A percentile compares a stretch with the other conserved stretches of the same genome.
Conservation (phyloP, 2,113 vertebrate species). For the Tragelaphus buxtoni region DNA sequence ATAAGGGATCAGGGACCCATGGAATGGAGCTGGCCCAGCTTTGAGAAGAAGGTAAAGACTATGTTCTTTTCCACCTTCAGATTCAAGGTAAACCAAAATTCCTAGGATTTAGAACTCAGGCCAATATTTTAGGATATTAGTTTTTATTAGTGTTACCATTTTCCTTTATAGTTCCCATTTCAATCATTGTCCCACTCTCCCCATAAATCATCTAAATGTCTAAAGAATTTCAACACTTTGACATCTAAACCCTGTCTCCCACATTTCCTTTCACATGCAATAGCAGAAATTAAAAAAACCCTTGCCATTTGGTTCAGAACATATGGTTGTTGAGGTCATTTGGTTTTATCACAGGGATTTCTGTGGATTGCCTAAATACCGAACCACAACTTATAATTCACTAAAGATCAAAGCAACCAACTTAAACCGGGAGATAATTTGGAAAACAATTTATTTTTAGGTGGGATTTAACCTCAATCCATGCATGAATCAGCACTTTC, state of each 20-base stretch:
- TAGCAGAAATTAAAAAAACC: not conserved
- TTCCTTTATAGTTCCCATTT: not conserved
- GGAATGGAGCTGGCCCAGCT: not conserved
- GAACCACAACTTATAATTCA: not conserved
- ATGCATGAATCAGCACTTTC: not conserved
- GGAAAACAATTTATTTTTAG: constrained; percentile 35
- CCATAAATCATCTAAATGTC: not conserved
- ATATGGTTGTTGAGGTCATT: not conserved
- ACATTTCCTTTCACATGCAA: not conserved
- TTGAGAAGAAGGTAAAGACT: not conserved
- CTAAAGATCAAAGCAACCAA: not conserved
- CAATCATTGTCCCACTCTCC: not conserved
- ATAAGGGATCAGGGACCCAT: not conserved
- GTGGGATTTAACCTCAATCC: not conserved
- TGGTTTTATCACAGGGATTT: not conserved
- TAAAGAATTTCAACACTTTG: not conserved
- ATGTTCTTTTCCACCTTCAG: not conserved
- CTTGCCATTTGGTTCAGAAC: not conserved
- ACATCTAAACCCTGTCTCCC: not conserved
- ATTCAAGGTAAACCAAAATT: too few relatives aligned
- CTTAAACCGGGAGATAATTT: not conserved
- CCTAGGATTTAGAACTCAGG: not conserved
- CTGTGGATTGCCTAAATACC: not conserved
- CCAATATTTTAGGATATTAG: not conserved
- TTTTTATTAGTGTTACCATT: not conserved